phyloP scores from a whole-genome alignment of 2,113 vertebrate species.

The Tragelaphus scriptus region DNA sequence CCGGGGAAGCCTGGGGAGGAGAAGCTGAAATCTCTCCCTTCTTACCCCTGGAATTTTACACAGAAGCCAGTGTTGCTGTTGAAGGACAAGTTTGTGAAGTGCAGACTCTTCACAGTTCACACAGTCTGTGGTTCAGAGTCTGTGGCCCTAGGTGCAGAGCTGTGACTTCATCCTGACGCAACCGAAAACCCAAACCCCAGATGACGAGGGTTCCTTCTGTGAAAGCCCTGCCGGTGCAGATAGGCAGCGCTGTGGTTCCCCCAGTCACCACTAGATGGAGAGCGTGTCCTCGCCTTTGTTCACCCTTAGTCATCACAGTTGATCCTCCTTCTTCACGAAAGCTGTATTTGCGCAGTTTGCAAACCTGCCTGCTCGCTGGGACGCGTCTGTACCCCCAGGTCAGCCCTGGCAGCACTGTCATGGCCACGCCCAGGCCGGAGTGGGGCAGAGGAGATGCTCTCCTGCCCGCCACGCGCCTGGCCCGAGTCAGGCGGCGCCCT shows the following conservation, averaged over 20 bases:
- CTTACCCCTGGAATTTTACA: background rate
- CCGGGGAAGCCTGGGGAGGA: background rate
- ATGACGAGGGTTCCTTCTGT: background rate
- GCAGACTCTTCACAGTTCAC: background rate
- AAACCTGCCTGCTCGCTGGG: background rate
- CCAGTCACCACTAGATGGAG: slow-evolving; percentile 56
- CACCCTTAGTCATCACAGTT: background rate
- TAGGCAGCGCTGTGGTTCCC: background rate
- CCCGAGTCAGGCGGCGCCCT: fast-evolving
- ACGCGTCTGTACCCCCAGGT: background rate
- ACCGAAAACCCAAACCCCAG: background rate
- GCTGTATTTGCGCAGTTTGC: background rate
- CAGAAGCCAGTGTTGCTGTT: background rate
- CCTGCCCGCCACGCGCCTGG: fast-evolving
- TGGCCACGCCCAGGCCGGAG: fast-evolving
- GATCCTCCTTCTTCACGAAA: fast-evolving
- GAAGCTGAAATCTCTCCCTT: background rate
- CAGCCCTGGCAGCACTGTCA: fast-evolving
- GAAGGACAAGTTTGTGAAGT: background rate
- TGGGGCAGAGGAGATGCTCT: fast-evolving
- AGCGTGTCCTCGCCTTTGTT: background rate
- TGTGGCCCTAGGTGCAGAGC: background rate
- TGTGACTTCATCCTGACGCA: background rate
- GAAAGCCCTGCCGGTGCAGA: background rate
- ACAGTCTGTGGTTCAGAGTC: background rate